A percentile compares a stretch with the other conserved stretches of the same genome.
phyloP scores from a whole-genome alignment of 2,113 vertebrate species.

The Lonchura striata region DNA sequence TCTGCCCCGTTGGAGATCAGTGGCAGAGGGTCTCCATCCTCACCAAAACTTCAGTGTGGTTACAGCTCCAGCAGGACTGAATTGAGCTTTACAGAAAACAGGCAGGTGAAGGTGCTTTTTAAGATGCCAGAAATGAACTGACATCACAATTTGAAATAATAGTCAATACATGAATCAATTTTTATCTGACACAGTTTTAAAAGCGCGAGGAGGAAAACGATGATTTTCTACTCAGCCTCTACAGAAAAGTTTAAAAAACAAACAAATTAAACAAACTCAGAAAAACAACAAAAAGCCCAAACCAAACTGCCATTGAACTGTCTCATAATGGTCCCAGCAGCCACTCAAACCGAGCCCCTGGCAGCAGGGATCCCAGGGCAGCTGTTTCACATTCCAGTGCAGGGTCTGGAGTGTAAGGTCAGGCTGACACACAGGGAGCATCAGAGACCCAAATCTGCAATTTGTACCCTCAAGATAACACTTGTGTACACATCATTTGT shows the following conservation, averaged over 20 bases:
- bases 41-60: neutral
- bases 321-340: neutral
- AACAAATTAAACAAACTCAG: neutral
- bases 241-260: neutral
- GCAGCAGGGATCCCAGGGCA: neutral
- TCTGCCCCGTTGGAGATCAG: neutral
- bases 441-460: neutral
- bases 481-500: neutral
- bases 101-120: neutral
- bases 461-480: neutral
- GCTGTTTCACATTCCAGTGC: neutral
- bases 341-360: neutral
- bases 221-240: neutral
- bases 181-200: neutral
- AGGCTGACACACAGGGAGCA: neutral
- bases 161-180: neutral
- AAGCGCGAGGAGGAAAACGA: neutral
- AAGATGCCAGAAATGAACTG: neutral
- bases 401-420: neutral
- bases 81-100: neutral
- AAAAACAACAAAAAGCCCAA: neutral
- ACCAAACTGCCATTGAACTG: neutral
- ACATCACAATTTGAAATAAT: neutral
- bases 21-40: neutral
- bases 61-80: neutral